Conservation (phyloP, 2,888 invertebrate species). For the Trilocha varians region DNA sequence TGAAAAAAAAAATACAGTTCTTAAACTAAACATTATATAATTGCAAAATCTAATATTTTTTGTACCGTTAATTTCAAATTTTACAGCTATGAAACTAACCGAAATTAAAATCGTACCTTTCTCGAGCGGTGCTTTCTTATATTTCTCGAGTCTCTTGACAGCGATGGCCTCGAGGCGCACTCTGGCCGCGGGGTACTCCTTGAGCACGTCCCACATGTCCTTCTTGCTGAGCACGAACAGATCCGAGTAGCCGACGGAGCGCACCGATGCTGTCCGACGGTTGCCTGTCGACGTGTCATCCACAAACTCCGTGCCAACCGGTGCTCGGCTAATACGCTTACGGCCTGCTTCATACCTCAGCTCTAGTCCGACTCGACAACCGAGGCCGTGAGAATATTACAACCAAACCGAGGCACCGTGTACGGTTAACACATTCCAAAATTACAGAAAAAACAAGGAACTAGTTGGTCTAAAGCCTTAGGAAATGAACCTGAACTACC, state of each 20-base stretch:
- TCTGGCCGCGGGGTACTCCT: constrained; percentile 94
- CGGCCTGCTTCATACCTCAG: constrained; percentile 25
- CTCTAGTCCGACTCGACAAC: constrained; percentile 21
- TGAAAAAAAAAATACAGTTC: no score
- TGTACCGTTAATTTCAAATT: background rate
- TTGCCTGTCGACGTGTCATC: constrained; percentile 85
- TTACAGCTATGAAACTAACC: background rate
- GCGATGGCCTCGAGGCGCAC: constrained; percentile 97
- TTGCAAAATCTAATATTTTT: no score
- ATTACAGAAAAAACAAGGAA: constrained; percentile 7
- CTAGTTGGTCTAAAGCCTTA: constrained; percentile 17
- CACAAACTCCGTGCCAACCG: constrained; percentile 72
- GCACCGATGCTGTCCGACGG: constrained; percentile 97
- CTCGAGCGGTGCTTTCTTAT: constrained; percentile 93
- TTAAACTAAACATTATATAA: no score
- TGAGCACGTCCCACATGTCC: constrained; percentile 99
- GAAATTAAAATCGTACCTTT: constrained; percentile 81
- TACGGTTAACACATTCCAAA: constrained; percentile 5
- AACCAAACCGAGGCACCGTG: background rate
- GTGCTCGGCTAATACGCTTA: constrained; percentile 38
- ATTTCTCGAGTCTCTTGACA: constrained; percentile 97
- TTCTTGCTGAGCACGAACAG: constrained; percentile 98
- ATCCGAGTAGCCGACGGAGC: constrained; percentile 98
- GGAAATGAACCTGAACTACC: constrained; percentile 31
- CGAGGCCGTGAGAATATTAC: constrained; percentile 11